Evolutionary conservation across 2,888 invertebrate genomes (phyloP).

Genomic region (Orthosia gracilis): DNA sequence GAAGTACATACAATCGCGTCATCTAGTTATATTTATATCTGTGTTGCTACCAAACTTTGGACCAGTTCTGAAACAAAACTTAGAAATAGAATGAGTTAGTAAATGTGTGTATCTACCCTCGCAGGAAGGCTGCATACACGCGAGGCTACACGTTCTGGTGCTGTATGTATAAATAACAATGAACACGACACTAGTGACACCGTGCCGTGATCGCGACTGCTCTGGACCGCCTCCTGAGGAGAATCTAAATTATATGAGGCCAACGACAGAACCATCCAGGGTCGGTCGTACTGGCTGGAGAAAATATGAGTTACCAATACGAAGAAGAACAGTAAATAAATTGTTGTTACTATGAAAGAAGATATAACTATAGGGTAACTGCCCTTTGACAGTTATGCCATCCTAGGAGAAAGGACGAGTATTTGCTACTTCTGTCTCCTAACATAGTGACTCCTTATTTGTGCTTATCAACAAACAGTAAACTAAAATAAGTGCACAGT

Average conservation of each 20-base stretch:
- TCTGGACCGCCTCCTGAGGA: slow-evolving; percentile 26
- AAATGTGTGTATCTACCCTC: neutral
- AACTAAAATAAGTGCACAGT: neutral
- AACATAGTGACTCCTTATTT: neutral
- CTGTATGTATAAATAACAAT: slow-evolving; percentile 58
- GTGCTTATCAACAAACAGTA: neutral
- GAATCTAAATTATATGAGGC: neutral
- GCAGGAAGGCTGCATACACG: slow-evolving; percentile 2
- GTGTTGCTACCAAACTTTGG: neutral
- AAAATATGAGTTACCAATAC: neutral
- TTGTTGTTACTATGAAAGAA: too few species aligned
- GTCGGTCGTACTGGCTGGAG: neutral
- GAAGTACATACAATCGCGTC: too few species aligned
- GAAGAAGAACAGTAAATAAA: neutral
- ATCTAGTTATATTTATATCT: too few species aligned
- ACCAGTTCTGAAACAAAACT: slow-evolving; percentile 13
- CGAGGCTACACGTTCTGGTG: slow-evolving; percentile 33
- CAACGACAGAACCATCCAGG: neutral
- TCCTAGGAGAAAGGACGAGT: neutral
- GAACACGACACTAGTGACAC: slow-evolving; percentile 53
- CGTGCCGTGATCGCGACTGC: slow-evolving; percentile 22
- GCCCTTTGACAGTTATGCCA: too few species aligned
- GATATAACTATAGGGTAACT: too few species aligned
- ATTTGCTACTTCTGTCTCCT: neutral
- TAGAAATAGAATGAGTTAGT: slow-evolving; percentile 21